phyloP scores from a whole-genome alignment of 2,888 invertebrate genomes.

The Eupithecia inturbata region DNA sequence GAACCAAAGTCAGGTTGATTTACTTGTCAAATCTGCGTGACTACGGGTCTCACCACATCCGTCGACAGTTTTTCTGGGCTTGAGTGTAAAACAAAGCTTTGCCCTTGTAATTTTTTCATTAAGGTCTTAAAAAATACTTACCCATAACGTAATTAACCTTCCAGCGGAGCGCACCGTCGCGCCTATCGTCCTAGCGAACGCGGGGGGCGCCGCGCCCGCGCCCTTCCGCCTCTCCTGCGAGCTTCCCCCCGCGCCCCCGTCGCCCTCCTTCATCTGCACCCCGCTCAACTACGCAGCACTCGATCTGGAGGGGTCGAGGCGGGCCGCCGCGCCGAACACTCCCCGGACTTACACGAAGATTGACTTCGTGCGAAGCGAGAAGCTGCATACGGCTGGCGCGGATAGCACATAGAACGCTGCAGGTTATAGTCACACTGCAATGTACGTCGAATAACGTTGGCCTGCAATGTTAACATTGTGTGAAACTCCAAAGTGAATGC shows the following conservation, averaged over 20 bases:
- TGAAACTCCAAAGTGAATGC: background rate
- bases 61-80: too few relatives aligned
- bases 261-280: conserved; percentile 34
- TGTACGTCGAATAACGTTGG: background rate
- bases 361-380: conserved; percentile 88
- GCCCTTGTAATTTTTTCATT: too few relatives aligned
- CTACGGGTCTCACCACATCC: too few relatives aligned
- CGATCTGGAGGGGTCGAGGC: conserved; percentile 70
- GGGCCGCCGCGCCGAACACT: conserved; percentile 66
- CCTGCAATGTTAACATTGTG: background rate
- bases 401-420: conserved; percentile 45
- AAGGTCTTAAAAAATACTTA: too few relatives aligned
- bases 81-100: too few relatives aligned
- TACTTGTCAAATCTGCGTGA: too few relatives aligned
- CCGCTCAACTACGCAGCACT: conserved; percentile 76
- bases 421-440: background rate
- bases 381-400: conserved; percentile 57
- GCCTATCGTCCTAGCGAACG: conserved; percentile 49
- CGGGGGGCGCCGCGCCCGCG: conserved; percentile 46
- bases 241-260: conserved; percentile 24
- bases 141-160: background rate
- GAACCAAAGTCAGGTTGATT: too few relatives aligned
- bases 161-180: conserved; percentile 37
- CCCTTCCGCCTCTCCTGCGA: conserved; percentile 50
- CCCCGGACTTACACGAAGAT: conserved; percentile 90